These are phyloP conservation scores for Hipposideros larvatus DNA, from an alignment of 2,797 vertebrate species.

Conservation along the genomic window DNA sequence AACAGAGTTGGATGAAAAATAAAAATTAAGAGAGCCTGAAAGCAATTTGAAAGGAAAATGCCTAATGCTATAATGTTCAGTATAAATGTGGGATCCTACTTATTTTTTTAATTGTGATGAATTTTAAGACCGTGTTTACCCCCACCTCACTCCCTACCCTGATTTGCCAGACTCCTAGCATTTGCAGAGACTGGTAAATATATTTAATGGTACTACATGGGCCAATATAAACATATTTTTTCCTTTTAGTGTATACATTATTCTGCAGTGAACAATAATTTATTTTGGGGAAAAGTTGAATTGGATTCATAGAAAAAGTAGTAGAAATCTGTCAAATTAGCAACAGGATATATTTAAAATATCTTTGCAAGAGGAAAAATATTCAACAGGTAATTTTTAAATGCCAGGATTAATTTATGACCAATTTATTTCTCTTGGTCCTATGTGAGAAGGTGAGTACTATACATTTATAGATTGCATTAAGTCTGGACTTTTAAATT, in stretches of 20 bases:
- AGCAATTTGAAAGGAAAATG: slow-evolving; percentile 18
- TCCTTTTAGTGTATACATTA: background rate
- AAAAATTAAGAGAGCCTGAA: background rate
- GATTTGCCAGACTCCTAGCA: background rate
- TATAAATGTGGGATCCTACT: background rate
- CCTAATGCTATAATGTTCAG: background rate
- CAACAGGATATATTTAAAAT: background rate
- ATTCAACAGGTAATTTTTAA: background rate
- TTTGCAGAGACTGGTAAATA: background rate
- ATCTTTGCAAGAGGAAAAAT: background rate
- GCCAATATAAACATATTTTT: background rate
- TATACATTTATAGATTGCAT: background rate
- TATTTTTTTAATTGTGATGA: background rate
- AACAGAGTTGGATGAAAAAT: background rate
- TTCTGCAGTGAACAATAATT: background rate
- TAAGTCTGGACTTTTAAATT: background rate
- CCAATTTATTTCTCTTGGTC: background rate
- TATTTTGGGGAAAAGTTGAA: background rate
- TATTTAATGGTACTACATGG: background rate
- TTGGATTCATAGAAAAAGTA: background rate
- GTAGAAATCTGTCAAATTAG: background rate
- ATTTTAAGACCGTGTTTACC: background rate
- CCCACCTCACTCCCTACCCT: too few species aligned
- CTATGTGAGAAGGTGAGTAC: background rate
- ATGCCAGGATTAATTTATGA: background rate